Conservation (phyloP, 2,797 vertebrate genomes). For the Poecilia picta region DNA sequence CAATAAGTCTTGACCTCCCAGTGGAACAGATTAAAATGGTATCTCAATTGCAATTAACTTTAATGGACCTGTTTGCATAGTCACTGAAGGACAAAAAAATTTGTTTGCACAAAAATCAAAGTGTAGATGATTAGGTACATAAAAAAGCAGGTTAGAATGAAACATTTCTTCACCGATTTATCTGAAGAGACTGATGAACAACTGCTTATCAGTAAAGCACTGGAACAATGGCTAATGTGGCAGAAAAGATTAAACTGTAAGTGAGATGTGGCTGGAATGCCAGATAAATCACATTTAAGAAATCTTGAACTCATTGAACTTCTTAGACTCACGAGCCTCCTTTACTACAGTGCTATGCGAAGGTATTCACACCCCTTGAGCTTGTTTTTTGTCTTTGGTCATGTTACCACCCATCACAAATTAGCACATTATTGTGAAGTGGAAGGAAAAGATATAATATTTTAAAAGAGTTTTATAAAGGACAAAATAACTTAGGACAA, state of each 20-base stretch:
- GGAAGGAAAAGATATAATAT: background rate
- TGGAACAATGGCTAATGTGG: conserved; percentile 16
- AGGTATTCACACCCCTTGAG: background rate
- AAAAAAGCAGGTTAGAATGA: conserved; percentile 9
- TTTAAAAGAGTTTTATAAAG: background rate
- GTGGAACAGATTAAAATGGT: background rate
- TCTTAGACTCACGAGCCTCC: conserved; percentile 1
- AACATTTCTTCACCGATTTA: conserved; percentile 6
- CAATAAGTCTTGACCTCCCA: background rate
- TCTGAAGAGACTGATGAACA: conserved; percentile 19
- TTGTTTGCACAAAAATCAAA: background rate
- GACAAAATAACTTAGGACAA: background rate
- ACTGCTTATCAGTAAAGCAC: conserved; percentile 7
- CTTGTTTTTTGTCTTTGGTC: background rate
- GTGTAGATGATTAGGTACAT: conserved; percentile 30
- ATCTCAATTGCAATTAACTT: background rate
- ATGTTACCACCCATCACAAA: background rate
- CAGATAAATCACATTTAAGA: conserved; percentile 4
- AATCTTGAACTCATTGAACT: background rate
- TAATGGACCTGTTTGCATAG: background rate
- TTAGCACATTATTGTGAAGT: background rate
- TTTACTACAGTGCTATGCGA: background rate
- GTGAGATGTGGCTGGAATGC: conserved; percentile 12
- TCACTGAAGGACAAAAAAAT: background rate
- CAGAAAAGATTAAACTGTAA: conserved; percentile 20